These are phyloP conservation scores for Mamestra brassicae DNA, from an alignment of 2,888 invertebrate species.

Conservation along the genomic window DNA sequence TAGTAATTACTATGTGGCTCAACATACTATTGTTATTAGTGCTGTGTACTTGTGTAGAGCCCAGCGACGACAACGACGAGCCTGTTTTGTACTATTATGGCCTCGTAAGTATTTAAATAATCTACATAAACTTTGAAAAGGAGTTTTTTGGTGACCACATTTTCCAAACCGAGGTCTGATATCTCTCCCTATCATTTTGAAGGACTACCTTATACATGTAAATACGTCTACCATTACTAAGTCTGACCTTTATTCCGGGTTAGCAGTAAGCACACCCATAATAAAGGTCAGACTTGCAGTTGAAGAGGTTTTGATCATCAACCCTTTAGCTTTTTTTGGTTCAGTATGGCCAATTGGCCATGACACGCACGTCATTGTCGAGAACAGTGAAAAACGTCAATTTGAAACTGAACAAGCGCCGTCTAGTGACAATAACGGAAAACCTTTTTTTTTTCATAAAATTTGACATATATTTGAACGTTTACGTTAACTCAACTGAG, in stretches of 20 bases:
- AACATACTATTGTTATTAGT: slow-evolving; percentile 69
- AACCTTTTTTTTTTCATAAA: too few species aligned
- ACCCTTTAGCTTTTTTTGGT: not conserved
- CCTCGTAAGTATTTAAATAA: slow-evolving; percentile 77
- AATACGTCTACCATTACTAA: not conserved
- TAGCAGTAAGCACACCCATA: not conserved
- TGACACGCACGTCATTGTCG: not conserved
- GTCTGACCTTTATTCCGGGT: not conserved
- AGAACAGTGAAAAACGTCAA: not conserved
- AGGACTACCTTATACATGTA: not conserved
- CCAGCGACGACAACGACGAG: slow-evolving; percentile 74
- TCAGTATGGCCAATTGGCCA: not conserved
- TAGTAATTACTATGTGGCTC: slow-evolving; percentile 73
- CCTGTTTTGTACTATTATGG: slow-evolving; percentile 85
- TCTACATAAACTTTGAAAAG: slow-evolving; percentile 3
- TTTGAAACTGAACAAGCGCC: too few species aligned
- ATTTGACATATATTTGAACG: too few species aligned
- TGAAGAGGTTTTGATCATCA: not conserved
- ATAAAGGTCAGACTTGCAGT: not conserved
- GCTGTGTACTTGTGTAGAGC: slow-evolving; percentile 59
- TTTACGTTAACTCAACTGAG: too few species aligned
- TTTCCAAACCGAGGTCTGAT: not conserved
- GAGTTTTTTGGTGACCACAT: not conserved
- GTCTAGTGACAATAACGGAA: too few species aligned
- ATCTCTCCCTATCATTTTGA: not conserved